Percentiles rank a stretch among this genome's conserved stretches.
These are phyloP conservation scores for Macquaria australasica DNA, from an alignment of 2,113 vertebrate species.

Conservation along the genomic window DNA sequence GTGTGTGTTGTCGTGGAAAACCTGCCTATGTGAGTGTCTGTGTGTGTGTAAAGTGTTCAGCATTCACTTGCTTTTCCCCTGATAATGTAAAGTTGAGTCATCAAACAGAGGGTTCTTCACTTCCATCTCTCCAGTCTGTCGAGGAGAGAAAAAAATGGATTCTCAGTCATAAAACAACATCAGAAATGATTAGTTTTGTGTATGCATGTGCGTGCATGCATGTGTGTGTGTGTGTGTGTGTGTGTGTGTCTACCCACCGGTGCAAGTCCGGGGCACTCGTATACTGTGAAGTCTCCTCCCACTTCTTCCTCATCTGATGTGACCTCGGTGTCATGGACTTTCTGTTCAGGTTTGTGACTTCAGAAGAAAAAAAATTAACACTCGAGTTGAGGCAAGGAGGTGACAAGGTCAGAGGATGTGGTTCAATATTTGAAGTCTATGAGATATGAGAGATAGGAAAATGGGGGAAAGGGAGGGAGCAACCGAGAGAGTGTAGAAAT, in stretches of 20 bases:
- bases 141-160: constrained; percentile 1
- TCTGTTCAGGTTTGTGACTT: constrained; percentile 93
- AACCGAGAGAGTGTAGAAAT: not conserved
- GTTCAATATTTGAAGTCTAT: not conserved
- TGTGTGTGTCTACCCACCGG: constrained; percentile 85
- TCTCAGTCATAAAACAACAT: not conserved
- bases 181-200: not conserved
- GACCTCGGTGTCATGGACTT: constrained; percentile 85
- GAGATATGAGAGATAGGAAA: not conserved
- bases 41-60: constrained; percentile 34
- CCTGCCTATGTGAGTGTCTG: not conserved
- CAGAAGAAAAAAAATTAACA: not conserved
- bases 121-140: constrained; percentile 97
- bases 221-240: constrained; percentile 5
- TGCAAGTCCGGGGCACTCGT: constrained; percentile 96
- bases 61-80: constrained; percentile 83
- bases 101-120: constrained; percentile 98
- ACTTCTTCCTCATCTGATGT: constrained; percentile 95
- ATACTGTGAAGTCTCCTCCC: constrained; percentile 96
- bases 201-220: too few species aligned
- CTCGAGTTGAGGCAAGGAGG: not conserved
- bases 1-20: too few species aligned
- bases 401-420: not conserved
- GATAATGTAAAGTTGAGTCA: constrained; percentile 85
- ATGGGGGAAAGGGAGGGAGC: not conserved